Evolutionary conservation across 2,888 invertebrate species (phyloP), one percentile per base, ranked within the genome.

Genomic region (Raillietiella orientalis): DNA sequence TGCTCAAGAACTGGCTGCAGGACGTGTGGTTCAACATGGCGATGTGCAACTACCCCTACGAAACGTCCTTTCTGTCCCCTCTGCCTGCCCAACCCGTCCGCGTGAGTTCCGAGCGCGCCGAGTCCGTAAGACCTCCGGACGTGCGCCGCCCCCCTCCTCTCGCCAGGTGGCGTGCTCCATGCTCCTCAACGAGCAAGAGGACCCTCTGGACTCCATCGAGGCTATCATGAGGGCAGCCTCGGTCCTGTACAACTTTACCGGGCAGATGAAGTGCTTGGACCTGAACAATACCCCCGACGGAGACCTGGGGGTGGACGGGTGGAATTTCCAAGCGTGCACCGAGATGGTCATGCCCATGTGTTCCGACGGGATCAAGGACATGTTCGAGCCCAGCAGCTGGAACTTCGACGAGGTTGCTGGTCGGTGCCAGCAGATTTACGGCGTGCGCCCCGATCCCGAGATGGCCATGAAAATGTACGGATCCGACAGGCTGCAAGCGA

Each of bases 341-440:
- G 90, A 96, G 48, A 82, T 93, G 71, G 66, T 84, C 30, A 82
- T 87, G 75, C 90, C 90, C 0, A 63, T 71, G 53, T 90, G 90
- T 45, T 50, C 61, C 5, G 59, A 61, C 34, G 71, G 66, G 21
- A 46, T 52, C 2, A 50, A 56, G 6, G 77, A 75, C 39, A 79
- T 93, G 69, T 84, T 82, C 42, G 69, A 70, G 39, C 56, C 60
- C 2, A 32, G 39, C 0, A 40, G 54, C 0, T 90, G 82, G 82
- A 56, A 74, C 47, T 55, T 64, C 27, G 55, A 58, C 2, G 36
- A 47, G 13, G 70, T 52, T 39, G 47, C 64, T 0, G 56, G 59
- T 2, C 48, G 50, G 0, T 96, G 93, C 44, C 52, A 54, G 31
- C 52, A 58, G 36, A 56, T 54, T 37, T 41, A 28, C 14, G 58